phyloP scores from a whole-genome alignment of 2,113 vertebrate genomes.

The Platysteira castanea region DNA sequence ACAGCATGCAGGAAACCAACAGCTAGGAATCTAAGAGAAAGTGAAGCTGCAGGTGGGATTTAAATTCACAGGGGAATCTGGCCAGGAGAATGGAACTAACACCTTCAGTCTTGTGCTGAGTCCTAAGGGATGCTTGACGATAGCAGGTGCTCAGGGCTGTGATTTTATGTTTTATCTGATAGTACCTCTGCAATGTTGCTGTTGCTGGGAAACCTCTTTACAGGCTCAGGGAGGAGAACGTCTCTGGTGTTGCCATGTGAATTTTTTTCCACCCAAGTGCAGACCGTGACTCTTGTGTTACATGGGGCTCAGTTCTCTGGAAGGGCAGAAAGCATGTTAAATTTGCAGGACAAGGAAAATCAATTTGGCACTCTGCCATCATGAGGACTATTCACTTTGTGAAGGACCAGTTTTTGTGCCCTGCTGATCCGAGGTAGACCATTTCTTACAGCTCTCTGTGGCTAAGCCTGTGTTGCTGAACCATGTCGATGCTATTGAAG shows the following conservation, averaged over 20 bases:
- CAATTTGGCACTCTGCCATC: not conserved
- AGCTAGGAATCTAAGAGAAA: not conserved
- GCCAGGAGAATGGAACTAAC: conserved; percentile 17
- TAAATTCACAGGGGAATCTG: not conserved
- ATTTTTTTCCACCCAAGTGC: not conserved
- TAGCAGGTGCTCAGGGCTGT: conserved; percentile 13
- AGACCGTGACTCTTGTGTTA: not conserved
- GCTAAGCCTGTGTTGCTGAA: not conserved
- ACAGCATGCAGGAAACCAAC: not conserved
- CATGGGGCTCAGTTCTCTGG: not conserved
- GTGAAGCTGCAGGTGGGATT: not conserved
- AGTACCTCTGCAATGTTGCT: not conserved
- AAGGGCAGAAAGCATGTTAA: not conserved
- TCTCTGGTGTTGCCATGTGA: not conserved
- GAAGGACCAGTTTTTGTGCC: not conserved
- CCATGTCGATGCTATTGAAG: accelerated
- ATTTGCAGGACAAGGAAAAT: not conserved
- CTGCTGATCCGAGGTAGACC: not conserved
- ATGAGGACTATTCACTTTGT: not conserved
- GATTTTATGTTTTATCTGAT: conserved; percentile 31
- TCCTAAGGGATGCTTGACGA: not conserved
- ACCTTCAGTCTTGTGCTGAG: not conserved
- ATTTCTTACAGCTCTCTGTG: not conserved
- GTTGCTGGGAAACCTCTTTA: conserved; percentile 43
- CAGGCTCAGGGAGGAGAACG: not conserved